Conservation (phyloP, 2,888 invertebrate species). For the Gymnocheta viridis region DNA sequence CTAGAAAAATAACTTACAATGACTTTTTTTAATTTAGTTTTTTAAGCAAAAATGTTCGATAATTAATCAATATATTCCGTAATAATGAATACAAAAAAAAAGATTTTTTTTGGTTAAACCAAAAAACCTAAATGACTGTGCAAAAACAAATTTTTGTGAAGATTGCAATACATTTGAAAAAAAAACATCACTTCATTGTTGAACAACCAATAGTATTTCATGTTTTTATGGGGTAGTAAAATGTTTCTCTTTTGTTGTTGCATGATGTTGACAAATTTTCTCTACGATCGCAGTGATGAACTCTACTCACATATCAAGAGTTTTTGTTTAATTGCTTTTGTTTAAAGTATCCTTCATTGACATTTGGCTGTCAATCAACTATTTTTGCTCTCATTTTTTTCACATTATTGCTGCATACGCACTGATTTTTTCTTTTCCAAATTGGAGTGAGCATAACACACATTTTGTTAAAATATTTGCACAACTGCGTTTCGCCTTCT, state of each 20-base stretch:
- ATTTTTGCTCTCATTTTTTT: slow-evolving; percentile 31
- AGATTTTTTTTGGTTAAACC: slow-evolving; percentile 9
- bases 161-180: neutral
- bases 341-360: slow-evolving; percentile 18
- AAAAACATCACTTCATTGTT: neutral
- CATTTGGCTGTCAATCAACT: slow-evolving; percentile 54
- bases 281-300: slow-evolving; percentile 36
- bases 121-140: slow-evolving; percentile 35
- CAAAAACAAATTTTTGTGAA: slow-evolving; percentile 1
- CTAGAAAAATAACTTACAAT: neutral
- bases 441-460: slow-evolving; percentile 33
- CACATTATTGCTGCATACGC: neutral
- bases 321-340: slow-evolving; percentile 10
- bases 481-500: slow-evolving; percentile 56
- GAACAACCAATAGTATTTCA: neutral
- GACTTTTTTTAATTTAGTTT: neutral
- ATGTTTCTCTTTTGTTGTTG: neutral
- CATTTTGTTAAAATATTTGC: slow-evolving; percentile 58
- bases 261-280: slow-evolving; percentile 67
- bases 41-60: neutral
- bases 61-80: slow-evolving; percentile 54
- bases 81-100: slow-evolving; percentile 14
- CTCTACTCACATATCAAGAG: slow-evolving; percentile 55
- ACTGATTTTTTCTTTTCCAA: neutral
- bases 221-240: slow-evolving; percentile 37